These are phyloP conservation scores for human DNA, from an alignment of 2,113 vertebrate species.

Conservation along the genomic window GRCh38 chr22:26924001-26924500, in stretches of 20 bases:
- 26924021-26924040: background rate
- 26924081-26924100: background rate
- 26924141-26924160: too few relatives aligned
- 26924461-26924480: too few relatives aligned
- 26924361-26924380: too few relatives aligned
- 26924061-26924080: background rate
- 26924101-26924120: background rate
- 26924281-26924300: background rate
- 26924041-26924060: background rate
- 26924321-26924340: background rate
- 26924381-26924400: too few relatives aligned
- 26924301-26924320: background rate
- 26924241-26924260: background rate
- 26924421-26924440: too few relatives aligned
- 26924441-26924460: too few relatives aligned
- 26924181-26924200: background rate
- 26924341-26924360: background rate
- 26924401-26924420: too few relatives aligned
- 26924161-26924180: fast-evolving
- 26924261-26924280: background rate
- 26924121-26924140: background rate
- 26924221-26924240: background rate
- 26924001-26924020: slow-evolving; percentile 39
- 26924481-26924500: too few relatives aligned
- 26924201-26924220: fast-evolving